These are phyloP conservation scores for Cliona cf. orientalis DNA, from an alignment of 37 sponge, comb jelly and placozoan genomes.

Conservation along the genomic window DNA sequence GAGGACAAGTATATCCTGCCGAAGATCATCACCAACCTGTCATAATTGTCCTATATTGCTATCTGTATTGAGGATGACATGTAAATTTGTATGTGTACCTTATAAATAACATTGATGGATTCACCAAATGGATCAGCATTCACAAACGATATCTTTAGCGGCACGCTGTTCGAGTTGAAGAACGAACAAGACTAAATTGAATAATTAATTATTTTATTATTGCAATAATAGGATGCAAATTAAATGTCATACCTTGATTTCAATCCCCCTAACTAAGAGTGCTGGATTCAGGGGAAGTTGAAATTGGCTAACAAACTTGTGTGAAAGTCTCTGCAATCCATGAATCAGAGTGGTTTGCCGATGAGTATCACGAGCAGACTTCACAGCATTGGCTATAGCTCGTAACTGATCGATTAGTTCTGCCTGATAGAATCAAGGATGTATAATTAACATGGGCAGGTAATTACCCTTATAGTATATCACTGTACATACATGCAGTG, in stretches of 20 bases:
- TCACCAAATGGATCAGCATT: slow-evolving; percentile 73
- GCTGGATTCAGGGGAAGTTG: slow-evolving; percentile 68
- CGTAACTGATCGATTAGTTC: slow-evolving; percentile 52
- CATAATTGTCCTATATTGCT: too few relatives aligned
- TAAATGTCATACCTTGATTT: slow-evolving; percentile 48
- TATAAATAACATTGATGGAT: slow-evolving; percentile 72
- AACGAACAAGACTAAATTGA: slow-evolving; percentile 68
- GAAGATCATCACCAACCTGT: slow-evolving; percentile 89
- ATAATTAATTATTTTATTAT: not conserved
- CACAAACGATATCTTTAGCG: slow-evolving; percentile 76
- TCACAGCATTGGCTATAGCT: slow-evolving; percentile 53
- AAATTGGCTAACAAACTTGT: slow-evolving; percentile 25
- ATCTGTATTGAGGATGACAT: too few relatives aligned
- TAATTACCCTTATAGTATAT: too few relatives aligned
- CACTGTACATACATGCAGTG: too few relatives aligned
- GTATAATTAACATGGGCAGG: too few relatives aligned
- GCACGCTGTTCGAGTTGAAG: slow-evolving; percentile 89
- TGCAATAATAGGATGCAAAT: not conserved
- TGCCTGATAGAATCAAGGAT: slow-evolving; percentile 35
- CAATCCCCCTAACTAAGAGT: slow-evolving; percentile 53
- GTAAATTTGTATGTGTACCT: too few relatives aligned
- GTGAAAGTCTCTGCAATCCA: slow-evolving; percentile 35
- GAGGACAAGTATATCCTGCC: slow-evolving; percentile 80
- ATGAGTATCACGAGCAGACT: slow-evolving; percentile 49
- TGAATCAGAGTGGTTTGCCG: slow-evolving; percentile 67